phyloP scores from a whole-genome alignment of 2,888 invertebrate genomes.

The Archips crataeganus region DNA sequence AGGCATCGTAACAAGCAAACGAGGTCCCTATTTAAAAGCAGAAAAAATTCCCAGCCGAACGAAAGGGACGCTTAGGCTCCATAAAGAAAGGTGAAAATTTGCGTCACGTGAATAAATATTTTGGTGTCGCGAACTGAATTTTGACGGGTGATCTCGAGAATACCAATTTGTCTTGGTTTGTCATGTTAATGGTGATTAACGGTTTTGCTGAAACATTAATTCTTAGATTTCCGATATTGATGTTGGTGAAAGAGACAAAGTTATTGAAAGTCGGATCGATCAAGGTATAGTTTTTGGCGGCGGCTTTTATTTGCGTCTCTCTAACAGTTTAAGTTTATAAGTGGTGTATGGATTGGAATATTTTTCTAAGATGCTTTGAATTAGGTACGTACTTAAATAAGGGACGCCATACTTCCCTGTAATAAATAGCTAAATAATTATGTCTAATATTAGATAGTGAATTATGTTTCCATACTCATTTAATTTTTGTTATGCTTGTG shows the following conservation, averaged over 20 bases:
- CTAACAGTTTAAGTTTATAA: too few relatives aligned
- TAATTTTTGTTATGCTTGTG: too few relatives aligned
- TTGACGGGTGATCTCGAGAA: slow-evolving; percentile 19
- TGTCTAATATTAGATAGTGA: too few relatives aligned
- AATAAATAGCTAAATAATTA: too few relatives aligned
- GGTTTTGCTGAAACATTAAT: background rate
- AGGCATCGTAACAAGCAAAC: slow-evolving; percentile 19
- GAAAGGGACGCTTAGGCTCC: slow-evolving; percentile 10
- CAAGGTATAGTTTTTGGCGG: background rate
- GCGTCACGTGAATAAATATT: slow-evolving; percentile 36
- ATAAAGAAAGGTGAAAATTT: slow-evolving; percentile 31
- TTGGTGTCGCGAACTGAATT: slow-evolving; percentile 24
- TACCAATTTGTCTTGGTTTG: slow-evolving; percentile 22
- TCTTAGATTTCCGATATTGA: background rate
- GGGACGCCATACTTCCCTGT: too few relatives aligned
- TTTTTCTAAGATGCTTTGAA: too few relatives aligned
- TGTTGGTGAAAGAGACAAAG: too few relatives aligned
- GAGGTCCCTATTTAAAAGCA: slow-evolving; percentile 30
- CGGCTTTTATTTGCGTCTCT: too few relatives aligned
- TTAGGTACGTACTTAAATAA: too few relatives aligned
- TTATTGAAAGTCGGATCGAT: background rate
- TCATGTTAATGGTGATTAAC: background rate
- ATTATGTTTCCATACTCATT: background rate
- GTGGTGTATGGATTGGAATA: too few relatives aligned
- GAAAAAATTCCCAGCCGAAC: slow-evolving; percentile 2